Evolutionary conservation across 2,888 invertebrate genomes (phyloP).

Genomic region (Eustalomyia histrio): DNA sequence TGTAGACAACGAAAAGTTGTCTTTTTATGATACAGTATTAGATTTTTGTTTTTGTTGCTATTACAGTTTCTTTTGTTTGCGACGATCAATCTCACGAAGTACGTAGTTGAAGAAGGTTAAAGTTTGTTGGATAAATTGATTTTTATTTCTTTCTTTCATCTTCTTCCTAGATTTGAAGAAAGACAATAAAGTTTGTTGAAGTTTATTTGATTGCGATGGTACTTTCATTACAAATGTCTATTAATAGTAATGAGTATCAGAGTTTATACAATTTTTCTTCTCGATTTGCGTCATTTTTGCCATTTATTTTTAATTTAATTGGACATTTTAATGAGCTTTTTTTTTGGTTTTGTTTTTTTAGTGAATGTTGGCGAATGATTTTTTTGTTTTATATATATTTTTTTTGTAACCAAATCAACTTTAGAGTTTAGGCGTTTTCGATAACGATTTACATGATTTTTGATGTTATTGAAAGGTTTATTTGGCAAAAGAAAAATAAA

Average conservation of each 20-base stretch:
- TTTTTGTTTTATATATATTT: constrained; percentile 27
- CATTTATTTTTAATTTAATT: constrained; percentile 61
- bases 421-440: constrained; percentile 73
- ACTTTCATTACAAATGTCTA: constrained; percentile 12
- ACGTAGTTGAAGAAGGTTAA: constrained; percentile 55
- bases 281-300: constrained; percentile 23
- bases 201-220: not conserved
- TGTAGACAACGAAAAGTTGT: not conserved
- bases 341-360: constrained; percentile 24
- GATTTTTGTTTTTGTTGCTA: constrained; percentile 24
- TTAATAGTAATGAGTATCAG: not conserved
- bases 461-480: constrained; percentile 68
- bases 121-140: constrained; percentile 59
- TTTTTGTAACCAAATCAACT: constrained; percentile 53
- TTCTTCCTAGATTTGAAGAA: not conserved
- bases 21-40: constrained; percentile 40
- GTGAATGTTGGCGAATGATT: constrained; percentile 59
- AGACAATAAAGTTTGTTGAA: not conserved
- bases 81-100: constrained; percentile 60
- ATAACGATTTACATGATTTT: constrained; percentile 72
- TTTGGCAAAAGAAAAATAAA: constrained; percentile 42
- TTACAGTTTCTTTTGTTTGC: constrained; percentile 49
- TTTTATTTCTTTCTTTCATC: constrained; percentile 34
- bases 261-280: not conserved
- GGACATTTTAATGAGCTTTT: constrained; percentile 64